phyloP scores from a whole-genome alignment of 2,113 vertebrate species.

The Seriola quinqueradiata region DNA sequence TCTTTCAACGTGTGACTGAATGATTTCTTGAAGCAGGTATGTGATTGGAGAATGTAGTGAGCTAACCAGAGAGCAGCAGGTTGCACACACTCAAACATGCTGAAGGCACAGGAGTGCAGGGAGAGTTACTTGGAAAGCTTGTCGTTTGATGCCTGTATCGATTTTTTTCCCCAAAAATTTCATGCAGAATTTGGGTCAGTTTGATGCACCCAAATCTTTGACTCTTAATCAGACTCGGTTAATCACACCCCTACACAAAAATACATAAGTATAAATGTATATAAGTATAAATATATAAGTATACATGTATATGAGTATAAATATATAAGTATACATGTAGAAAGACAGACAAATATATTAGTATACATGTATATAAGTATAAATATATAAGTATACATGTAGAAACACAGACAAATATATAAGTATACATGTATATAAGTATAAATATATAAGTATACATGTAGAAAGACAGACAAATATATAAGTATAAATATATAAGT shows the following conservation, averaged over 20 bases:
- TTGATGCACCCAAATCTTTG: too few species aligned
- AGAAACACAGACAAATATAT: background rate
- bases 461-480: background rate
- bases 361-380: background rate
- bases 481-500: background rate
- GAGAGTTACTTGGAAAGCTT: background rate
- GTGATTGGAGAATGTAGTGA: background rate
- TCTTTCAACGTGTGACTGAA: background rate
- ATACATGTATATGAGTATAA: background rate
- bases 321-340: background rate
- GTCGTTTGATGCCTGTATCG: too few species aligned
- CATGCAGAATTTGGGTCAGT: too few species aligned
- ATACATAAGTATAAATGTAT: background rate
- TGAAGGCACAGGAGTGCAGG: background rate
- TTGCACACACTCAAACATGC: background rate
- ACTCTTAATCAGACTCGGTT: too few species aligned
- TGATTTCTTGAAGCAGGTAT: background rate
- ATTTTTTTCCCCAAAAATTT: too few species aligned
- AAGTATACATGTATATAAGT: background rate
- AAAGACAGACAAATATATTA: background rate
- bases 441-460: background rate
- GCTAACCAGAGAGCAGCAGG: background rate
- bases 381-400: background rate
- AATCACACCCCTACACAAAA: background rate
- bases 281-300: background rate